Base-by-base conservation (phyloP, 1,140 invertebrate species). In the Caenorhabditis inopinata region DNA sequence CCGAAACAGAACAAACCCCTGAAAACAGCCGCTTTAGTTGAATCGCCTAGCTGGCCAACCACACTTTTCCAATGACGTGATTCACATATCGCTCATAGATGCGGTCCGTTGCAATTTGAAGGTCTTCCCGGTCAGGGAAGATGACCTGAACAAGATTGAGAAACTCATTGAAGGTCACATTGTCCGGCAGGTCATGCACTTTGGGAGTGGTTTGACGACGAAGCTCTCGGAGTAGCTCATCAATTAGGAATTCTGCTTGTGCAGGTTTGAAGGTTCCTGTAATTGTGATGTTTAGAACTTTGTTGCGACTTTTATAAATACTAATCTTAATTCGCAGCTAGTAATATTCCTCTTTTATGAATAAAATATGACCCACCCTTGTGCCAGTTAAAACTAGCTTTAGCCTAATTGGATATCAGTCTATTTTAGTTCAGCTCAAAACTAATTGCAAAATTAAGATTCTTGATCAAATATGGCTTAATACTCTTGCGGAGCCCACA, bases 161-260 rank as follows among this genome's bases (percentile, higher is more conserved):
- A 38, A 68, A 68, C 32, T 68, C 58, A 21, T 68, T 68, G n/a
- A 68, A 68, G 38, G 58, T 68, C 6, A 68, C 58, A 38, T 68
- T 68, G 11, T 68, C 58, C 27, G 58, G 58, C 9, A 68, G 58
- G 38, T 42, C 32, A n/a, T 68, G 58, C 2, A 68, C 58, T 68
- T 68, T 68, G 35, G 58, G 58, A 68, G 58, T 68, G 18, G 58
- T 68, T 68, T 68, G 58, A 21, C 58, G 58, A 21, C 58, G 58
- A 6, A 68, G 58, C 27, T 68, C 58, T 38, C 58, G 58, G n/a
- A 68, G 58, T 16, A 68, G 58, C n/a, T 68, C 58, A 68, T 68
- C 58, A 27, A 68, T 68, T 42, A 68, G 32, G 21, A 68, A 68
- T 38, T 68, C 58, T 21, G 58, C 58, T 68, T 68, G 58, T 0